A percentile compares a stretch with the other conserved stretches of the same genome.
These are phyloP conservation scores for Zonitis immaculata DNA, from an alignment of 2,888 invertebrate genomes.

Conservation along the genomic window DNA sequence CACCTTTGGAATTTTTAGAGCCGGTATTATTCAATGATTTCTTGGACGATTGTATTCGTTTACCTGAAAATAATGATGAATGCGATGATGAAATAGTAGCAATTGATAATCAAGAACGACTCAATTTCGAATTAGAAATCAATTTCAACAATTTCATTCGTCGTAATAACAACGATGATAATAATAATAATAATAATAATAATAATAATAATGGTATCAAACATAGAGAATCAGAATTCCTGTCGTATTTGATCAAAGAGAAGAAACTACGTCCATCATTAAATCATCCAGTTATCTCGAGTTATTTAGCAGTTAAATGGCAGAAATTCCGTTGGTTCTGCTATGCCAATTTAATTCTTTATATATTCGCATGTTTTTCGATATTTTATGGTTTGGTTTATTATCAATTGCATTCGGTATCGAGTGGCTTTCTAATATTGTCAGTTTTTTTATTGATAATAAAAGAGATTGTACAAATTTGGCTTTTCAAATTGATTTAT, in stretches of 20 bases:
- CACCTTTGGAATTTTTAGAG: slow-evolving; percentile 8
- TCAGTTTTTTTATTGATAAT: neutral
- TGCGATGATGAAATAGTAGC: slow-evolving; percentile 1
- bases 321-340: slow-evolving; percentile 3
- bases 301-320: slow-evolving; percentile 12
- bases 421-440: slow-evolving; percentile 6
- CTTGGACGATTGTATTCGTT: slow-evolving; percentile 4
- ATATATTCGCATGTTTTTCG: slow-evolving; percentile 8
- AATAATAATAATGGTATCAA: neutral
- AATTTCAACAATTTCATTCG: slow-evolving; percentile 3
- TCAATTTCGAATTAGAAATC: slow-evolving; percentile 8
- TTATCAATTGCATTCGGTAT: neutral
- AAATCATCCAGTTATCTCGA: slow-evolving; percentile 11
- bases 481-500: slow-evolving; percentile 2
- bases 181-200: neutral
- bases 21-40: slow-evolving; percentile 6
- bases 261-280: slow-evolving; percentile 7
- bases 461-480: slow-evolving; percentile 3
- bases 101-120: neutral
- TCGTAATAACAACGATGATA: neutral
- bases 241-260: slow-evolving; percentile 5
- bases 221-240: slow-evolving; percentile 10
- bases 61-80: slow-evolving; percentile 5
- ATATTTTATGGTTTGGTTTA: slow-evolving; percentile 10
- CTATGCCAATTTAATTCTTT: slow-evolving; percentile 4